Evolutionary conservation across 30 jellyfish, hydroid and myxozoan genomes (phyloP).

Genomic region (Cassiopea xamachana): DNA sequence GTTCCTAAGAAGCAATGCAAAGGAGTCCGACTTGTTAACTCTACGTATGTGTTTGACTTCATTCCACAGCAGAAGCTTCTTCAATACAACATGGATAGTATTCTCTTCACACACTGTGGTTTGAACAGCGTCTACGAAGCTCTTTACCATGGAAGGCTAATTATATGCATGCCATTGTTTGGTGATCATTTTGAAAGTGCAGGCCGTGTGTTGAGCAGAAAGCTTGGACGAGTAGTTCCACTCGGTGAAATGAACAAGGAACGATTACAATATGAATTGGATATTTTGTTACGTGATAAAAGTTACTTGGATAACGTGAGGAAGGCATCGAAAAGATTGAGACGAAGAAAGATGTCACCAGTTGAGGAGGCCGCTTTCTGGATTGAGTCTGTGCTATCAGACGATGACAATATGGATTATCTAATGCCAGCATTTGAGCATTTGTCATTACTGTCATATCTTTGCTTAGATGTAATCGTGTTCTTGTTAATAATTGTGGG

Average conservation of each 20-base stretch:
- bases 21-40: constrained; percentile 1
- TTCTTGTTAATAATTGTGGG: constrained; percentile 19
- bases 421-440: constrained; percentile 23
- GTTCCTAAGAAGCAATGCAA: background rate
- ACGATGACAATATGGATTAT: constrained; percentile 43
- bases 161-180: constrained; percentile 70
- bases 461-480: constrained; percentile 32
- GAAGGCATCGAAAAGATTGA: constrained; percentile 42
- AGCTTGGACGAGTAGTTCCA: constrained; percentile 57
- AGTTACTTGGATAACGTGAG: constrained; percentile 15
- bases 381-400: constrained; percentile 60
- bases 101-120: constrained; percentile 77
- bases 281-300: constrained; percentile 1
- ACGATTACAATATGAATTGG: constrained; percentile 1
- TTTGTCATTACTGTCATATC: constrained; percentile 12
- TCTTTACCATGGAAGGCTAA: constrained; percentile 50
- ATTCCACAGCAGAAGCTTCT: constrained; percentile 73
- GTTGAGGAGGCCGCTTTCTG: constrained; percentile 55
- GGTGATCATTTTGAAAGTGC: constrained; percentile 83
- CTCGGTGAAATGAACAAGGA: constrained; percentile 2
- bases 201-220: constrained; percentile 56
- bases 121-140: constrained; percentile 78
- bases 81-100: constrained; percentile 17
- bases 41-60: constrained; percentile 48
- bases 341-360: constrained; percentile 32